phyloP scores from a whole-genome alignment of 2,113 vertebrate genomes.

The Chloropsis hardwickii region DNA sequence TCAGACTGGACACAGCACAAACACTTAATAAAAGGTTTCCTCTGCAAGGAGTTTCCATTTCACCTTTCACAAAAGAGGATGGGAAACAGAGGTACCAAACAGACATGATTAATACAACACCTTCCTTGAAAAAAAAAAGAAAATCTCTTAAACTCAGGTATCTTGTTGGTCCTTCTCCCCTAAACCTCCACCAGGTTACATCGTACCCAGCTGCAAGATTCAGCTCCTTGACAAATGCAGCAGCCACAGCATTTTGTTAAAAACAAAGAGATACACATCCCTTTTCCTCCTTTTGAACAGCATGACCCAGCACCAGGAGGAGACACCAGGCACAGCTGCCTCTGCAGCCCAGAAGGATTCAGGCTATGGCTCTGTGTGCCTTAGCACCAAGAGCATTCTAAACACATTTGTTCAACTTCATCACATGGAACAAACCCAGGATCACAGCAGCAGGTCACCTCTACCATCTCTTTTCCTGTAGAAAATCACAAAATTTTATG shows the following conservation, averaged over 20 bases:
- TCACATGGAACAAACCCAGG: neutral
- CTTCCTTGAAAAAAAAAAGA: neutral
- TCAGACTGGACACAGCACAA: neutral
- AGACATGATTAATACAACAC: rapidly evolving
- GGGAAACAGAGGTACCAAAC: neutral
- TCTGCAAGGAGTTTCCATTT: neutral
- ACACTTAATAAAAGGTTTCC: neutral
- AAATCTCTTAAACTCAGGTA: neutral
- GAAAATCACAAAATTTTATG: neutral
- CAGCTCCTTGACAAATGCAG: neutral
- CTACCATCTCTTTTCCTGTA: neutral
- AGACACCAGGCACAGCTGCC: neutral
- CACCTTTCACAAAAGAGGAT: neutral
- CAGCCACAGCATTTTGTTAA: neutral
- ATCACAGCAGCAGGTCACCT: neutral
- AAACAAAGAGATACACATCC: rapidly evolving
- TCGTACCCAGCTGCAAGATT: neutral
- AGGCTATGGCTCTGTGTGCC: neutral
- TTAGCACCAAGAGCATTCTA: neutral
- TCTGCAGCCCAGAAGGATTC: neutral
- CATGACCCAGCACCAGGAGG: rapidly evolving
- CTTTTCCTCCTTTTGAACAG: neutral
- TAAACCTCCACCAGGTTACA: rapidly evolving
- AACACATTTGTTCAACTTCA: neutral
- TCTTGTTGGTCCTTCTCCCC: neutral